These are phyloP conservation scores for Sphenopsis melanotis DNA, from an alignment of 2,797 vertebrate species.

Conservation along the genomic window DNA sequence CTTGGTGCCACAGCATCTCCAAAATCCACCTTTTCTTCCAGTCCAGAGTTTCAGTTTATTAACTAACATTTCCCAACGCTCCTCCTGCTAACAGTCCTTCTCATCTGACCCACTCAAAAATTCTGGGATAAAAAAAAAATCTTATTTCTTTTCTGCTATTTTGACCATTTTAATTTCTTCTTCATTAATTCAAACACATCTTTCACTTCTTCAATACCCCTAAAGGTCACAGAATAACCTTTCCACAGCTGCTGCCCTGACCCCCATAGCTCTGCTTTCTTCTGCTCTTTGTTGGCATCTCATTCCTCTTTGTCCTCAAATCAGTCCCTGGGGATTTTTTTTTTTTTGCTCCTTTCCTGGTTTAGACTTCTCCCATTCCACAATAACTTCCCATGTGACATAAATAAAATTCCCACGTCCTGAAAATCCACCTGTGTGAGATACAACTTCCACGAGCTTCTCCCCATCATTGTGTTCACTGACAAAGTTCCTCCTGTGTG, in stretches of 20 bases:
- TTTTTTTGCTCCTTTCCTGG: background rate
- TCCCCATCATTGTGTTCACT: background rate
- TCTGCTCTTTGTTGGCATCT: background rate
- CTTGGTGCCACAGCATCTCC: background rate
- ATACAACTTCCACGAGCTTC: background rate
- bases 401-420: background rate
- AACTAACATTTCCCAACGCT: background rate
- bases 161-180: background rate
- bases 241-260: background rate
- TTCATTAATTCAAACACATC: background rate
- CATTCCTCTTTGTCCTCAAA: background rate
- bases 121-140: background rate
- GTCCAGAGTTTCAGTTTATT: background rate
- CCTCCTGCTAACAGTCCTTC: background rate
- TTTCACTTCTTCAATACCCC: background rate
- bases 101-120: background rate
- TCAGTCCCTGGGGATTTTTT: background rate
- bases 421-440: background rate
- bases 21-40: background rate
- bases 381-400: background rate
- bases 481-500: background rate
- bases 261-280: background rate
- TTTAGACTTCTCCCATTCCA: background rate
- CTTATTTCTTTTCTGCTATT: background rate
- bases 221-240: background rate